A percentile compares a stretch with the other conserved stretches of the same genome.
phyloP scores from a whole-genome alignment of 2,888 invertebrate species.

The Harmothoe impar region DNA sequence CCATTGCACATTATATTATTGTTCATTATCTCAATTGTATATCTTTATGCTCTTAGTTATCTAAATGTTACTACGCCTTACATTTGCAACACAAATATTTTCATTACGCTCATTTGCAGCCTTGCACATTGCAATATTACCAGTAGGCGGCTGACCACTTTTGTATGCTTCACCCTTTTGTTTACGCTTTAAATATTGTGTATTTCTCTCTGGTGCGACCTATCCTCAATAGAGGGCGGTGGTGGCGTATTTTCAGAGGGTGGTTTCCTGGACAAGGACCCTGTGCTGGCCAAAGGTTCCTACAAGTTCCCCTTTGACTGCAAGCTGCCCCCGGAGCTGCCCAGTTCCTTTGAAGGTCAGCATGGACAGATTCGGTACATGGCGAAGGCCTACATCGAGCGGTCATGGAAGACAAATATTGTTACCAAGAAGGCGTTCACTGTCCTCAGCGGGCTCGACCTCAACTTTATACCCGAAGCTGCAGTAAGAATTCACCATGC shows the following conservation, averaged over 20 bases:
- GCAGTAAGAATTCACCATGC: conserved; percentile 65
- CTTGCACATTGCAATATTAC: too few relatives aligned
- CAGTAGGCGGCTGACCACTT: neutral
- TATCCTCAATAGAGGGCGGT: conserved; percentile 46
- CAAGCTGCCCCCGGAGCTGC: conserved; percentile 80
- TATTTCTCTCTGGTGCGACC: neutral
- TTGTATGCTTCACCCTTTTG: conserved; percentile 6
- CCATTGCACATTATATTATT: too few relatives aligned
- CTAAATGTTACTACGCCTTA: too few relatives aligned
- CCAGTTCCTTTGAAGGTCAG: conserved; percentile 82
- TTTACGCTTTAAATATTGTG: conserved; percentile 51
- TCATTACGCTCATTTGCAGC: too few relatives aligned
- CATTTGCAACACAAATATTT: too few relatives aligned
- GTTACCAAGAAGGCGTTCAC: conserved; percentile 81
- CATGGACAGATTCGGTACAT: conserved; percentile 77
- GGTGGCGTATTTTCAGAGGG: conserved; percentile 63
- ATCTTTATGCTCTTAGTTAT: too few relatives aligned
- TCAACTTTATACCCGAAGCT: conserved; percentile 73
- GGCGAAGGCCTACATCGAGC: conserved; percentile 74
- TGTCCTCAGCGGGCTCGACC: conserved; percentile 74
- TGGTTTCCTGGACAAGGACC: conserved; percentile 70
- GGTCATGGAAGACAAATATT: conserved; percentile 68
- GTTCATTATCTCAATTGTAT: too few relatives aligned
- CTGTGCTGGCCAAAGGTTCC: conserved; percentile 68
- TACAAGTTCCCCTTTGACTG: conserved; percentile 79